These are phyloP conservation scores for Matsumurasca onukii DNA, from an alignment of 1,140 invertebrate species.

Conservation along the genomic window DNA sequence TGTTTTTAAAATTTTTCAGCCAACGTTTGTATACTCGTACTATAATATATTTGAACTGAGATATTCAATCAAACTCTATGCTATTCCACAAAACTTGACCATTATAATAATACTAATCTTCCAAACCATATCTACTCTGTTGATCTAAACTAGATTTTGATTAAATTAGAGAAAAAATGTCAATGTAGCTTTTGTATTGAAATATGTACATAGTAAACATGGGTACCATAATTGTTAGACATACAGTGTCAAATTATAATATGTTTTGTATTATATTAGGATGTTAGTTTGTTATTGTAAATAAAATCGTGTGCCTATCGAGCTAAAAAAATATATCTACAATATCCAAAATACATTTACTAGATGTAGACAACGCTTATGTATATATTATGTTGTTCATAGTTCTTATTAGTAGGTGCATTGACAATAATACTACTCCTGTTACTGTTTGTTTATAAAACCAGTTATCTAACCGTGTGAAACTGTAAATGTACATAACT, in stretches of 20 bases:
- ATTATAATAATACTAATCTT: too few relatives aligned
- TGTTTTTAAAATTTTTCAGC: too few relatives aligned
- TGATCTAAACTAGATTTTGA: neutral
- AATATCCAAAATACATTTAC: neutral
- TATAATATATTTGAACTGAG: too few relatives aligned
- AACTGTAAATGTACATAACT: too few relatives aligned
- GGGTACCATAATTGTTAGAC: neutral
- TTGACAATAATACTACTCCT: constrained; percentile 18
- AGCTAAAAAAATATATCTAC: neutral
- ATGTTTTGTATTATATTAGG: neutral
- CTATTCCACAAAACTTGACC: too few relatives aligned
- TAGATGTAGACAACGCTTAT: neutral
- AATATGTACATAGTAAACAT: neutral
- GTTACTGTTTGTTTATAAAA: too few relatives aligned
- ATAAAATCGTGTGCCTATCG: constrained; percentile 3
- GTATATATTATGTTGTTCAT: neutral
- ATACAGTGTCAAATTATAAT: neutral
- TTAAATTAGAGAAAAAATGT: neutral
- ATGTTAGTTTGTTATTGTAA: neutral
- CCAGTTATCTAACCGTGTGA: too few relatives aligned
- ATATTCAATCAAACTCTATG: too few relatives aligned
- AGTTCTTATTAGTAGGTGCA: neutral
- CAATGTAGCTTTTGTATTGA: neutral
- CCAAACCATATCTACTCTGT: too few relatives aligned
- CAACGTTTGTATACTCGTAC: too few relatives aligned